Base-by-base conservation (phyloP, 2,888 invertebrate genomes). In the Teleiodes luculella region DNA sequence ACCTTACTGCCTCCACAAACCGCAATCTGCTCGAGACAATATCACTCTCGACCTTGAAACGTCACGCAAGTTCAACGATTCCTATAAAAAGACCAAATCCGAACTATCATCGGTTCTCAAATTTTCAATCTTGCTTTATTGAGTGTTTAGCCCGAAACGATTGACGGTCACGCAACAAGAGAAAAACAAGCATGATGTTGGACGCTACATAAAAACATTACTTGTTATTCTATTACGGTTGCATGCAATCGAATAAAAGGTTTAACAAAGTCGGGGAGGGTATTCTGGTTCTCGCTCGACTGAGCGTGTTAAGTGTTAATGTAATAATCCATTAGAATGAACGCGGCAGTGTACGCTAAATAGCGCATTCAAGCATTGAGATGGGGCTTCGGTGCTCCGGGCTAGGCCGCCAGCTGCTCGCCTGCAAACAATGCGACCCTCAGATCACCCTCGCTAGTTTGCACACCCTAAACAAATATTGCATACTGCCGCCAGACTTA, bases 261-360 rank as follows among this genome's bases (percentile, higher is more conserved):
- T 39, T 77, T 70, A 73, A 78, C 76, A 74, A 74, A 76, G 79
- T 74, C 74, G 72, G 71, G 76, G 78, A 41, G 83, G 80, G 81
- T 73, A 77, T 76, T 78, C 83, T 76, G 77, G 76, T 83, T 77
- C 74, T 72, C 84, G 86, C 81, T 84, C 82, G 76, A 80, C 83
- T 80, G 81, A 84, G 86, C 87, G 78, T 83, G 84, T 83, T 87
- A 85, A 88, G 86, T 87, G 88, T 83, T 88, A 89, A 89, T 89
- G 87, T 87, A 86, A 88, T 88, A 88, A 88, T 88, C 84, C 83
- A 88, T 86, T 86, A 88, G 84, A 88, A 87, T 87, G 84, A 83
- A 86, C 83, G 78, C 77, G 72, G 80, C 81, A 78, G 79, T 83
- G 83, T 80, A 80, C 84, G 84, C 85, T 87, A 88, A 88, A 88